A percentile compares a stretch with the other conserved stretches of the same genome.
Evolutionary conservation across 2,113 vertebrate species (phyloP).

Genomic region (Amblyopsis rosae): DNA sequence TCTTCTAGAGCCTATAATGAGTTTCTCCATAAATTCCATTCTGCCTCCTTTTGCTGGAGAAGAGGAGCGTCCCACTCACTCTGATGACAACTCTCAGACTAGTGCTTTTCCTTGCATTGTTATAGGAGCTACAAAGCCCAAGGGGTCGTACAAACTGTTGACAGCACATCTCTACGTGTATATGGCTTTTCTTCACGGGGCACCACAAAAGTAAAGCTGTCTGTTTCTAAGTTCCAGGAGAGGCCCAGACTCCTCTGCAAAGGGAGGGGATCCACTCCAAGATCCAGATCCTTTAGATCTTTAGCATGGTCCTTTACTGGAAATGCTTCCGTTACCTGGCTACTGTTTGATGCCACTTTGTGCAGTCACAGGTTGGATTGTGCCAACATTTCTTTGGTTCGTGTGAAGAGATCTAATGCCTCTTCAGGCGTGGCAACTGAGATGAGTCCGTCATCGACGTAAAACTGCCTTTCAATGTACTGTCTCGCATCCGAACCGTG

Average conservation of each 20-base stretch:
- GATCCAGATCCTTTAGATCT: not conserved
- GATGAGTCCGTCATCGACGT: not conserved
- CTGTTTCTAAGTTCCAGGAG: not conserved
- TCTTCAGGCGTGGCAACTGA: not conserved
- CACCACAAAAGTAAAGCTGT: not conserved
- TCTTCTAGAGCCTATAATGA: too few relatives aligned
- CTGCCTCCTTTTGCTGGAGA: too few relatives aligned
- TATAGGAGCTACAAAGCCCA: not conserved
- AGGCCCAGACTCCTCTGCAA: not conserved
- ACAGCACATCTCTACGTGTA: not conserved
- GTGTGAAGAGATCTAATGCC: not conserved
- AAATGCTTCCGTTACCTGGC: not conserved
- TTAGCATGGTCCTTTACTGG: not conserved
- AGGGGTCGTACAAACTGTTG: not conserved
- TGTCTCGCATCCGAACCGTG: not conserved
- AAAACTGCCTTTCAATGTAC: not conserved
- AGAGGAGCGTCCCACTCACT: too few relatives aligned
- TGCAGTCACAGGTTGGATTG: not conserved
- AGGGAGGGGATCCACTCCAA: not conserved
- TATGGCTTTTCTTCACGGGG: not conserved
- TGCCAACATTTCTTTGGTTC: not conserved
- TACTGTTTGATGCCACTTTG: not conserved
- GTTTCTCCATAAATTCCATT: too few relatives aligned
- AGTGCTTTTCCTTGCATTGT: not conserved
- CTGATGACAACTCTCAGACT: not conserved